Percentiles rank a stretch among this genome's conserved stretches.
Conservation (phyloP, 2,888 invertebrate genomes). For the Diarsia mendica region DNA sequence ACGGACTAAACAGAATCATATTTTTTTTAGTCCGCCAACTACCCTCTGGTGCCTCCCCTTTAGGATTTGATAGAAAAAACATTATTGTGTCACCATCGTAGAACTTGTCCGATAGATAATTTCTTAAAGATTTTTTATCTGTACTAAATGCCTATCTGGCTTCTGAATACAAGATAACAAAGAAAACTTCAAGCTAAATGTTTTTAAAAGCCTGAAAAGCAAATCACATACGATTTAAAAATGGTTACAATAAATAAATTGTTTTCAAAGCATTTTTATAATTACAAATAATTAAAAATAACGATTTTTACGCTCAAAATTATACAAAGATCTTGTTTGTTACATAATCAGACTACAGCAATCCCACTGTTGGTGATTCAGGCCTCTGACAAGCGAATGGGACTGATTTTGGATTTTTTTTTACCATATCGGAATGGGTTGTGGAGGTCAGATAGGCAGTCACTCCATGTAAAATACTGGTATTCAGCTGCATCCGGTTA, state of each 20-base stretch:
- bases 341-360: not conserved
- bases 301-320: not conserved
- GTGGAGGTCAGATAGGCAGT: not conserved
- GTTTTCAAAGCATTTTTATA: not conserved
- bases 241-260: not conserved
- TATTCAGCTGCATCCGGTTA: conserved; percentile 6
- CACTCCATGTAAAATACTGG: not conserved
- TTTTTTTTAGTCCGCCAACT: too few relatives aligned
- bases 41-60: too few relatives aligned
- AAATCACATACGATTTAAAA: not conserved
- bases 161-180: not conserved
- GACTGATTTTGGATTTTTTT: not conserved
- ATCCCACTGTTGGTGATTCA: not conserved
- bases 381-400: not conserved
- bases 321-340: not conserved
- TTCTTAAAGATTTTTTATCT: not conserved
- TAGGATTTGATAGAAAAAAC: not conserved
- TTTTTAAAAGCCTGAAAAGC: not conserved
- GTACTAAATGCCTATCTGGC: not conserved
- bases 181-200: not conserved
- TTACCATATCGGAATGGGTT: too few relatives aligned
- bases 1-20: too few relatives aligned
- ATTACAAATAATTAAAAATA: not conserved
- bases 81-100: not conserved
- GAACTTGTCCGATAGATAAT: not conserved